Evolutionary conservation across 37 sponge, comb jelly and placozoan species (phyloP).

Genomic region (Geodia barretti): DNA sequence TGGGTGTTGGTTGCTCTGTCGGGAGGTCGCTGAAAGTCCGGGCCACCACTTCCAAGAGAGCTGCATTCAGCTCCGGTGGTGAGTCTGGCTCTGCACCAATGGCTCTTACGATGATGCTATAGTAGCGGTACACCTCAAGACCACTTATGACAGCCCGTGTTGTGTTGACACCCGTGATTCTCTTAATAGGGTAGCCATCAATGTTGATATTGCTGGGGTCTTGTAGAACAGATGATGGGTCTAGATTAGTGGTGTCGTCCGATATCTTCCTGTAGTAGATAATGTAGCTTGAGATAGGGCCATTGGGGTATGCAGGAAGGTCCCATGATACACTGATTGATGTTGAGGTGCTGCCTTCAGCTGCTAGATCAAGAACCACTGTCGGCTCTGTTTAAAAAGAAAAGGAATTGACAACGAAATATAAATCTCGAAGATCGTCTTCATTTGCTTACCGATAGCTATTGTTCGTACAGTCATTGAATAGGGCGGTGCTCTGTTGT

Average conservation of each 20-base stretch:
- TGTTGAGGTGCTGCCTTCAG: background rate
- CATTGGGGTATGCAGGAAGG: slow-evolving; percentile 44
- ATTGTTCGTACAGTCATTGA: background rate
- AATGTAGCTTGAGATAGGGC: slow-evolving; percentile 14
- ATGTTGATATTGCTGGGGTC: background rate
- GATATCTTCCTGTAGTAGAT: slow-evolving; percentile 11
- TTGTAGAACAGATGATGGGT: background rate
- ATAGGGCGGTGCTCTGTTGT: background rate
- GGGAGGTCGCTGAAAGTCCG: background rate
- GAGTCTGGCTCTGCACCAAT: background rate
- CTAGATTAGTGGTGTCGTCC: background rate
- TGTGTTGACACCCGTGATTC: background rate
- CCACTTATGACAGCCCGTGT: slow-evolving; percentile 1
- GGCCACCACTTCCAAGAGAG: background rate
- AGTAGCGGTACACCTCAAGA: slow-evolving; percentile 16
- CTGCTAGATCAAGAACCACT: slow-evolving; percentile 18
- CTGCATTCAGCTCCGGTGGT: background rate
- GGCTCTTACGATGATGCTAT: slow-evolving; percentile 37
- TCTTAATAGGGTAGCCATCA: background rate
- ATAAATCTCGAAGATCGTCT: background rate
- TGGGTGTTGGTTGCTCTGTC: background rate
- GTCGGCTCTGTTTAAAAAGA: slow-evolving; percentile 39
- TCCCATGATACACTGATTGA: slow-evolving; percentile 32
- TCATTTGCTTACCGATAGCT: slow-evolving; percentile 35
- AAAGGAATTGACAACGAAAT: no score